A percentile compares a stretch with the other conserved stretches of the same genome.
phyloP scores from a whole-genome alignment of 2,888 invertebrate species.

The Xylota sylvarum region DNA sequence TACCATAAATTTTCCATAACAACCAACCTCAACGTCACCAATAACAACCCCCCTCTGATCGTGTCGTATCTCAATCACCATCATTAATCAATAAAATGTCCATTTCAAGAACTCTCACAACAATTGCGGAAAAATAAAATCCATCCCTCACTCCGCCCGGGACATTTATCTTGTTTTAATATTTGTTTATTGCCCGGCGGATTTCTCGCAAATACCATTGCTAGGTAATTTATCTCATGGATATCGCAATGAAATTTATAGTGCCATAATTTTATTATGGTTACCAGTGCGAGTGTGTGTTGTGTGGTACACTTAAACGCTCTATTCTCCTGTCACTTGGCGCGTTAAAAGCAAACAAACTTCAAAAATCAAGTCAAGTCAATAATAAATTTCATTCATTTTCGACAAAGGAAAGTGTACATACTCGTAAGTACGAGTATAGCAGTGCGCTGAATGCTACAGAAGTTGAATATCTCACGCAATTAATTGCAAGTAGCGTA shows the following conservation, averaged over 20 bases:
- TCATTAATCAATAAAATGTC: constrained; percentile 60
- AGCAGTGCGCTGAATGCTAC: not conserved
- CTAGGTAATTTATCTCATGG: constrained; percentile 48
- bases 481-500: constrained; percentile 36
- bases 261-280: constrained; percentile 45
- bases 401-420: not conserved
- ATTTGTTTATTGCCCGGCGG: constrained; percentile 45
- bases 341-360: constrained; percentile 14
- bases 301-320: not conserved
- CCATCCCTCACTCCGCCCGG: constrained; percentile 20
- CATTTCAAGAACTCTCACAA: constrained; percentile 37
- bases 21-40: constrained; percentile 4
- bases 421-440: not conserved
- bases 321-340: constrained; percentile 15
- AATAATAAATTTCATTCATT: constrained; percentile 47
- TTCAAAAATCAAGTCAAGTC: constrained; percentile 45
- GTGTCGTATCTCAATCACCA: constrained; percentile 17
- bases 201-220: constrained; percentile 37
- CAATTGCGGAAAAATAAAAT: constrained; percentile 36
- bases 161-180: constrained; percentile 48
- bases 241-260: constrained; percentile 35
- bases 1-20: constrained; percentile 14
- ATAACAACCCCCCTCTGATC: not conserved
- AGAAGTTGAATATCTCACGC: not conserved
- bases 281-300: not conserved